Evolutionary conservation across 2,113 vertebrate species (phyloP), one percentile per base, ranked within the genome.

Genomic region (Tenebrosternarchus preto): DNA sequence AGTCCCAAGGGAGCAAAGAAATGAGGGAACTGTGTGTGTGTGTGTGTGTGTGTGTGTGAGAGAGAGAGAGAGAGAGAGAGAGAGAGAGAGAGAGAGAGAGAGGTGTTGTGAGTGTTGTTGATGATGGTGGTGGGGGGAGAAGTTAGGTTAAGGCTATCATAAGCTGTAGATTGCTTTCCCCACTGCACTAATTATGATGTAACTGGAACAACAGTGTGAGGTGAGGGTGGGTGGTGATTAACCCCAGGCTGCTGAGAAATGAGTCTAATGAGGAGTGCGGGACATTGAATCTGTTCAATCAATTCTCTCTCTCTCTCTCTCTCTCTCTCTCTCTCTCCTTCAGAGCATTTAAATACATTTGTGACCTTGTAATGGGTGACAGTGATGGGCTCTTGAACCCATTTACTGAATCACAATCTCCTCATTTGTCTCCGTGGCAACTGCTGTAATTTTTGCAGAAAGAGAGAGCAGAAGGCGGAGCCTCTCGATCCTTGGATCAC

Each of bases 131-230:
- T 78, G 81, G 57, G 61, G n/a, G n/a, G n/a, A n/a, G n/a, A n/a
- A n/a, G 59, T 46, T 5, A 55, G 79, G 80, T 87, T 89, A 83
- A 90, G 88, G 84, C 86, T 91, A 89, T 92, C 88, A 91, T 73
- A 75, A 88, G 88, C 80, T 89, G 88, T 88, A 91, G 88, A 91
- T 89, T 91, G 90, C 90, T 92, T 93, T 90, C 84, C 85, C 87
- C 85, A 87, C 91, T 88, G 84, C 89, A 90, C 92, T 95, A 96
- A 96, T 97, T 95, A 95, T 94, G 93, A 96, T 95, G 93, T 95
- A 95, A 95, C 91, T 89, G 90, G 92, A 93, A 93, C 92, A 95
- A 93, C 93, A 94, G 91, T 91, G 88, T 91, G 92, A 93, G 91
- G 92, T 94, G 72, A 68, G 90, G 91, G 89, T 91, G 92, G 90